Conservation (phyloP, 2,888 invertebrate species). For the Zaprionus bogoriensis region DNA sequence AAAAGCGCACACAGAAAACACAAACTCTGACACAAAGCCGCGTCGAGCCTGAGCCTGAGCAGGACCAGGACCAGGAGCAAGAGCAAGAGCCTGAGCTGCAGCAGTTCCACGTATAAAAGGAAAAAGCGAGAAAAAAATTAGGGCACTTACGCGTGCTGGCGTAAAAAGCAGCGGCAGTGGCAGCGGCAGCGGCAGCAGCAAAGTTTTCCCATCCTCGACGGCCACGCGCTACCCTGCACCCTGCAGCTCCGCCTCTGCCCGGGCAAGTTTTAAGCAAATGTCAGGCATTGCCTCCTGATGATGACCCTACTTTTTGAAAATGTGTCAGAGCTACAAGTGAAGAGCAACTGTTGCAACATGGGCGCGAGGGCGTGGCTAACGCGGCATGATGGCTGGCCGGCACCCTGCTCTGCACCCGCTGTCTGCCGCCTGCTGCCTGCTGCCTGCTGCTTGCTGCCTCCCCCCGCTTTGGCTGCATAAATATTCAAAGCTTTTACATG, state of each 20-base stretch:
- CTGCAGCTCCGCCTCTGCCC: slow-evolving; percentile 5
- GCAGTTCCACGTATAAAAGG: slow-evolving; percentile 5
- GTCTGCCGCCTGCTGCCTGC: background rate
- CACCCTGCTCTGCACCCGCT: slow-evolving; percentile 23
- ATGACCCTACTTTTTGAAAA: slow-evolving; percentile 75
- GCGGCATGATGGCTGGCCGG: slow-evolving; percentile 45
- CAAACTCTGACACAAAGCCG: slow-evolving; percentile 33
- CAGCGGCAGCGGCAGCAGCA: slow-evolving; percentile 41
- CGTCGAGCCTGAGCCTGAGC: slow-evolving; percentile 35
- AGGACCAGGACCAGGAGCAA: too few relatives aligned
- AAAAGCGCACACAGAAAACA: slow-evolving; percentile 34
- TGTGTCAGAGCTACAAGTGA: slow-evolving; percentile 77
- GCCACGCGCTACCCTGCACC: background rate
- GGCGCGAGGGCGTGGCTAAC: slow-evolving; percentile 27
- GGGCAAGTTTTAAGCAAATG: slow-evolving; percentile 72
- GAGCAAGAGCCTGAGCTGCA: slow-evolving; percentile 11
- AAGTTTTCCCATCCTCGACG: slow-evolving; percentile 53
- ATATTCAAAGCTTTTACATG: slow-evolving; percentile 77
- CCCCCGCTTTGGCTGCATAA: slow-evolving; percentile 60
- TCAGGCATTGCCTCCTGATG: slow-evolving; percentile 65
- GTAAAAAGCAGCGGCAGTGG: slow-evolving; percentile 54
- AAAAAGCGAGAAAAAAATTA: slow-evolving; percentile 50
- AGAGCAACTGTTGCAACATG: slow-evolving; percentile 70
- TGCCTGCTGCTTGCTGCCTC: too few relatives aligned
- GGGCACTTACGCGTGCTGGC: slow-evolving; percentile 75